Conservation (phyloP, 2,113 vertebrate genomes). For the Dinomys branickii region DNA sequence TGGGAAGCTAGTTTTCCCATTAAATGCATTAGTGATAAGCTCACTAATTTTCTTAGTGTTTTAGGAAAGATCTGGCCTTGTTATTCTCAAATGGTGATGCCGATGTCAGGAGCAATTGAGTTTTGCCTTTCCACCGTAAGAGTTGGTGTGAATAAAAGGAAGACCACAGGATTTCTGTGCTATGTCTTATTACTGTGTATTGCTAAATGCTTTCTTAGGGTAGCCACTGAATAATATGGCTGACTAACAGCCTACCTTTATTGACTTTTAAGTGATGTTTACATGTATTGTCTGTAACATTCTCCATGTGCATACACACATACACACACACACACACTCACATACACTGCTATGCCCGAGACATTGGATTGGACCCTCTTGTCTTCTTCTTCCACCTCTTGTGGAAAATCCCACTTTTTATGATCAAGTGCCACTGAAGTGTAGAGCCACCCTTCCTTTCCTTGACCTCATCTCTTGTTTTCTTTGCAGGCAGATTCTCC, state of each 20-base stretch:
- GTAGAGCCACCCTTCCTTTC: background rate
- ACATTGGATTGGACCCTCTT: background rate
- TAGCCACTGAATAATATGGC: background rate
- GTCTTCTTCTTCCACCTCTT: background rate
- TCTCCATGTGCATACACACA: background rate
- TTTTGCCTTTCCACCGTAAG: background rate
- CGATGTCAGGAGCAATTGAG: background rate
- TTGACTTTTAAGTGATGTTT: background rate
- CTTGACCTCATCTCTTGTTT: background rate
- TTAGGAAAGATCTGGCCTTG: background rate
- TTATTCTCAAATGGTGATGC: slow-evolving; percentile 14
- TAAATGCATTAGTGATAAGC: background rate
- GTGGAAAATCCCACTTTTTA: background rate
- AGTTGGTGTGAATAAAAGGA: background rate
- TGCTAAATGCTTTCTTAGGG: background rate
- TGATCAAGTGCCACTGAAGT: background rate
- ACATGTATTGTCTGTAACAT: background rate
- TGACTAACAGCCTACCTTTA: background rate
- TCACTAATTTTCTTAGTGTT: background rate
- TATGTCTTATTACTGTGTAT: background rate
- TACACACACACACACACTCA: no score
- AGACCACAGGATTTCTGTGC: background rate
- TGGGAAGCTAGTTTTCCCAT: background rate
- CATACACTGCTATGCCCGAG: background rate
- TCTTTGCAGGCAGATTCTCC: background rate